Evolutionary conservation across 2,888 invertebrate genomes (phyloP).

Genomic region (Epistrophe eligans): DNA sequence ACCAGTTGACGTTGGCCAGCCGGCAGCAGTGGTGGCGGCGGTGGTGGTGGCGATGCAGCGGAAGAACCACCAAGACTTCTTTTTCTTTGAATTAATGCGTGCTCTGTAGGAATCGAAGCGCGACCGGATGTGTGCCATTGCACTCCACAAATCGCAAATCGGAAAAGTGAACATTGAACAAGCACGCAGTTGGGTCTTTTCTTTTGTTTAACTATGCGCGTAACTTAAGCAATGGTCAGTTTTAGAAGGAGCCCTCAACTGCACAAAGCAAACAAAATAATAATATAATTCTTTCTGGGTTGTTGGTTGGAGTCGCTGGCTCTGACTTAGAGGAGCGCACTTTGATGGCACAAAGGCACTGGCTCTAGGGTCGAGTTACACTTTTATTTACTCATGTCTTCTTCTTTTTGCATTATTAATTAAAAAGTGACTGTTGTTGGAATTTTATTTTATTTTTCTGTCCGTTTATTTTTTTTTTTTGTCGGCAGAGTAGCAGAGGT

Average conservation of each 20-base stretch:
- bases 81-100: constrained; percentile 45
- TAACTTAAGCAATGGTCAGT: constrained; percentile 40
- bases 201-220: constrained; percentile 65
- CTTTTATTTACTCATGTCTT: constrained; percentile 50
- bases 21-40: background rate
- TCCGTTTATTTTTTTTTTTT: background rate
- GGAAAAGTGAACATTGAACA: constrained; percentile 56
- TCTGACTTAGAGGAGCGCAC: background rate
- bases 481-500: constrained; percentile 46
- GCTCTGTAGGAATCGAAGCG: constrained; percentile 69
- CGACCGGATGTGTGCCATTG: constrained; percentile 76
- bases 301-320: constrained; percentile 25
- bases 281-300: constrained; percentile 26
- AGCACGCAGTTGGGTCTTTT: constrained; percentile 30
- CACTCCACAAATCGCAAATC: constrained; percentile 75
- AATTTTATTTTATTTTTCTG: constrained; percentile 44
- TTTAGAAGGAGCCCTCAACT: constrained; percentile 14
- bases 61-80: constrained; percentile 14
- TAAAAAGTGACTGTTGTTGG: constrained; percentile 64
- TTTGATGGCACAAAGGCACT: constrained; percentile 7
- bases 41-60: background rate
- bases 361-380: constrained; percentile 57
- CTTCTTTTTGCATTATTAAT: constrained; percentile 68
- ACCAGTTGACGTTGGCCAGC: background rate
- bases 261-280: constrained; percentile 25